A percentile compares a stretch with the other conserved stretches of the same genome.
Evolutionary conservation across 2,113 vertebrate genomes (phyloP).

Genomic region (Pampusana beccarii): DNA sequence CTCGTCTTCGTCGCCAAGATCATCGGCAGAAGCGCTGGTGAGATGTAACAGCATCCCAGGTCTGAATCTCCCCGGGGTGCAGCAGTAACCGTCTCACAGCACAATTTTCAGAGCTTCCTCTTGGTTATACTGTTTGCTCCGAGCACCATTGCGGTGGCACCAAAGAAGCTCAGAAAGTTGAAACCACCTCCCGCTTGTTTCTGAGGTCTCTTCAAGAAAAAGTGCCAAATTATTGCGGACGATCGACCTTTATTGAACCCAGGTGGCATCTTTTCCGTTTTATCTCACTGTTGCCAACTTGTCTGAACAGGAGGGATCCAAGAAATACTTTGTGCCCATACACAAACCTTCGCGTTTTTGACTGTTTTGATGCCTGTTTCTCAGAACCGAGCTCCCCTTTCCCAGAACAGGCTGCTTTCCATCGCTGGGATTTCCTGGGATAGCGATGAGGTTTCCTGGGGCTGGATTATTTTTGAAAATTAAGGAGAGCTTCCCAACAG

Average conservation of each 20-base stretch:
- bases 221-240: not conserved
- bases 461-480: not conserved
- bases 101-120: not conserved
- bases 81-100: not conserved
- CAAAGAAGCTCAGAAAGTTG: not conserved
- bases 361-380: not conserved
- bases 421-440: not conserved
- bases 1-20: not conserved
- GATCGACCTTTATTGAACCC: rapidly evolving
- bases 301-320: not conserved
- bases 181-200: not conserved
- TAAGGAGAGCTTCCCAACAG: not conserved
- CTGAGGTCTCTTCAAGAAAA: not conserved
- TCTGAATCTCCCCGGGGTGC: not conserved
- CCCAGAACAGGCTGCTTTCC: not conserved
- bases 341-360: not conserved
- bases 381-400: not conserved
- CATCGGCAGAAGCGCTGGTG: not conserved
- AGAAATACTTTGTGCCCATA: not conserved
- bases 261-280: not conserved
- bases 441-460: not conserved
- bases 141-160: not conserved
- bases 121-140: not conserved
- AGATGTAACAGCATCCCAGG: not conserved
- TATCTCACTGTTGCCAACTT: not conserved